Percentiles rank a stretch among this genome's conserved stretches.
These are phyloP conservation scores for Zonitis immaculata DNA, from an alignment of 2,888 invertebrate genomes.

Conservation along the genomic window DNA sequence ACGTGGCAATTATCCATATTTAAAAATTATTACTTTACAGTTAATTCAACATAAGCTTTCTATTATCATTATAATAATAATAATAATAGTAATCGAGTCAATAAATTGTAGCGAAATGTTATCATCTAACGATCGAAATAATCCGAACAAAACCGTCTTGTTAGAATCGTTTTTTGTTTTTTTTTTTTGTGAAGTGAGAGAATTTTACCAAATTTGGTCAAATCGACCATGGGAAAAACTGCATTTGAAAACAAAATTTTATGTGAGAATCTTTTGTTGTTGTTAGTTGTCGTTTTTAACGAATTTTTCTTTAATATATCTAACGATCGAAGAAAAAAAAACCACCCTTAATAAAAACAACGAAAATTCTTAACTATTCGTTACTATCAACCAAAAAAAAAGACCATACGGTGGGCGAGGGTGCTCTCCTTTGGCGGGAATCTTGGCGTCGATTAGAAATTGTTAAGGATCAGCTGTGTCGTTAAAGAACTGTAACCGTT, in stretches of 20 bases:
- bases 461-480: conserved; percentile 30
- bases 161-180: no score
- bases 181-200: no score
- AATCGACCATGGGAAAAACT: conserved; percentile 27
- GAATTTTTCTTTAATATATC: background rate
- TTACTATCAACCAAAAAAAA: no score
- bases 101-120: conserved; percentile 1
- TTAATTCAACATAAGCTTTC: conserved; percentile 13
- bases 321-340: no score
- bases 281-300: background rate
- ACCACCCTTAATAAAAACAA: no score
- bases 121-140: background rate
- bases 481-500: conserved; percentile 30
- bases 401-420: conserved; percentile 29
- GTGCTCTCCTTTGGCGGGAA: conserved; percentile 31
- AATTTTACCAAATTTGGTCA: conserved; percentile 24
- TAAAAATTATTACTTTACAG: conserved; percentile 15
- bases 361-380: conserved; percentile 3
- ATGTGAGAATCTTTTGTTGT: background rate
- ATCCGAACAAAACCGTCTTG: conserved; percentile 20
- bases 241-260: conserved; percentile 25
- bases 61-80: conserved; percentile 11
- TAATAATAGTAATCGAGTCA: background rate
- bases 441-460: conserved; percentile 22
- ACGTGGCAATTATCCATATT: conserved; percentile 11